Conservation (phyloP, 2,113 vertebrate species). For the Callipepla californica region DNA sequence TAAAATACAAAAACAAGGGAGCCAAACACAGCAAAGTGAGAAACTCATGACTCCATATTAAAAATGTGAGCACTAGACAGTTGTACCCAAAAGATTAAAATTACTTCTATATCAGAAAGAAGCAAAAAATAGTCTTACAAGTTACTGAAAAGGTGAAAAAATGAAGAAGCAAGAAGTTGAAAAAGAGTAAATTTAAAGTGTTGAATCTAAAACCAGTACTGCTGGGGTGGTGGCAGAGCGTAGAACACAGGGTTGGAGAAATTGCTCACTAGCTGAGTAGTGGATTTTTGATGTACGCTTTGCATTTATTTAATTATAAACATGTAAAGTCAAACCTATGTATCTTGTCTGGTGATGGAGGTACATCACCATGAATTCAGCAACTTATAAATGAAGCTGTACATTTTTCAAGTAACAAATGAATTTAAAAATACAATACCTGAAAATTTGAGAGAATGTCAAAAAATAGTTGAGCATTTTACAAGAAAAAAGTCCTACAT, state of each 20-base stretch:
- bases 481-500: neutral
- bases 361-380: neutral
- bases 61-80: neutral
- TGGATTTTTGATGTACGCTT: neutral
- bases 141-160: neutral
- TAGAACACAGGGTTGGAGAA: neutral
- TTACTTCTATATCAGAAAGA: neutral
- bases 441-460: neutral
- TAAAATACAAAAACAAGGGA: neutral
- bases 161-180: neutral
- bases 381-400: neutral
- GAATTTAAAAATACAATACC: neutral
- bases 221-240: neutral
- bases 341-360: neutral
- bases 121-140: neutral
- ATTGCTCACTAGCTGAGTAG: neutral
- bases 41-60: neutral
- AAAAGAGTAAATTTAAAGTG: neutral
- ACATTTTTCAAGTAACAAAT: neutral
- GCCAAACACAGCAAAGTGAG: neutral
- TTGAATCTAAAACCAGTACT: neutral
- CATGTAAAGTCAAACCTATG: neutral
- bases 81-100: neutral
- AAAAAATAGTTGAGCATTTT: neutral
- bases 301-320: neutral